Conservation (phyloP, 2,888 invertebrate species). For the Lasioglossum vierecki region DNA sequence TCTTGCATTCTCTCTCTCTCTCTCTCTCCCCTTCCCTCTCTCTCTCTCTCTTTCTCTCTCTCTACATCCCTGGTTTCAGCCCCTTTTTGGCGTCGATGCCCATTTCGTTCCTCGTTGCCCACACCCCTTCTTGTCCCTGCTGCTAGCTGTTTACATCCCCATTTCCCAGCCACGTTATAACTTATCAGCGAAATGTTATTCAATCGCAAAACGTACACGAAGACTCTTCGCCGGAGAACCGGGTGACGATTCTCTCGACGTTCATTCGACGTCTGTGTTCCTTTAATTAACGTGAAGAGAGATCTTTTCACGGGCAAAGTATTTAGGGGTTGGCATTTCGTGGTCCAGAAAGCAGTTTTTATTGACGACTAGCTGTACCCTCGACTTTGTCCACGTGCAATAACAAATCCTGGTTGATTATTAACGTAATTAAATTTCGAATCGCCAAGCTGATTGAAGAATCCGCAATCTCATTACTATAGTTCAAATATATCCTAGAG, state of each 20-base stretch:
- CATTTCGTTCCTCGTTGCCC: slow-evolving; percentile 21
- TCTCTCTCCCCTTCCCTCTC: background rate
- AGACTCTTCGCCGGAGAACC: background rate
- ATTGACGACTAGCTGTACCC: too few relatives aligned
- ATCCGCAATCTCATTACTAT: too few relatives aligned
- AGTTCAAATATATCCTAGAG: too few relatives aligned
- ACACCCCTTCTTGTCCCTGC: slow-evolving; percentile 5
- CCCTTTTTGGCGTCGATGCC: slow-evolving; percentile 5
- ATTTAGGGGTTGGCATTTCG: too few relatives aligned
- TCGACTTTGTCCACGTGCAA: too few relatives aligned
- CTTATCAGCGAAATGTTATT: slow-evolving; percentile 38
- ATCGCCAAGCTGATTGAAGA: too few relatives aligned
- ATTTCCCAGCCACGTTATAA: slow-evolving; percentile 28
- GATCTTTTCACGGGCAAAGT: too few relatives aligned
- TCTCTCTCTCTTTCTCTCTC: too few relatives aligned
- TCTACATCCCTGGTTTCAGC: background rate
- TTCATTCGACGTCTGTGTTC: background rate
- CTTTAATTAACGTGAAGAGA: background rate
- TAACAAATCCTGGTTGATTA: too few relatives aligned
- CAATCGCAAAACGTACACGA: background rate
- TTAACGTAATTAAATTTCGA: too few relatives aligned
- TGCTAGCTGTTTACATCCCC: slow-evolving; percentile 15
- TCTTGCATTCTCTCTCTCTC: background rate
- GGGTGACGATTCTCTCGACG: too few relatives aligned
- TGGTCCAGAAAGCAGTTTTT: too few relatives aligned